These are phyloP conservation scores for Petrosia ficiformis DNA, from an alignment of 37 sponge, comb jelly and placozoan species.

Conservation along the genomic window DNA sequence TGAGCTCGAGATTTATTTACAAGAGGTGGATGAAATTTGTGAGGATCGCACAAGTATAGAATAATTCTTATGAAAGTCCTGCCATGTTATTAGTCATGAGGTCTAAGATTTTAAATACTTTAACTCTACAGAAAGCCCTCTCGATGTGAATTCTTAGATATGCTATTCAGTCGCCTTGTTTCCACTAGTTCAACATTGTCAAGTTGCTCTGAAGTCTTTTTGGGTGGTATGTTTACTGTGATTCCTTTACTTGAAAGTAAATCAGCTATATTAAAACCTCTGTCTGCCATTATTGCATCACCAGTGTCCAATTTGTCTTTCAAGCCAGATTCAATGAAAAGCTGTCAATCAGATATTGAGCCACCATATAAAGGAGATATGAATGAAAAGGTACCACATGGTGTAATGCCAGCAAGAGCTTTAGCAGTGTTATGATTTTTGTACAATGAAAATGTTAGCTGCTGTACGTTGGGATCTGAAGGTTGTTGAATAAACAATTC, in stretches of 20 bases:
- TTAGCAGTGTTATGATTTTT: conserved; percentile 9
- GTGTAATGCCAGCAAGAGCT: conserved; percentile 1
- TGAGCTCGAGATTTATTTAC: no score
- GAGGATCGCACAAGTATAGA: background rate
- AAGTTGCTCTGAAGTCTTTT: background rate
- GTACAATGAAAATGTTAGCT: background rate
- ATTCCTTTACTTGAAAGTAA: background rate
- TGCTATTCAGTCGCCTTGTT: conserved; percentile 25
- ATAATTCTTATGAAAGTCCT: background rate
- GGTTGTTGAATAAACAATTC: background rate
- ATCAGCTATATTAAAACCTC: background rate
- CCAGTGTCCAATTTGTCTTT: background rate
- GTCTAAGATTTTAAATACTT: conserved; percentile 17
- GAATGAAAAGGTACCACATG: background rate
- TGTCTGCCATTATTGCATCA: background rate
- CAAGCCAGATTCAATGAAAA: background rate
- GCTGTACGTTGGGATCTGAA: background rate
- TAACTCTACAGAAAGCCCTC: conserved; percentile 32
- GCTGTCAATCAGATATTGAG: background rate
- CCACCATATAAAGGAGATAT: background rate
- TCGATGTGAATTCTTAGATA: conserved; percentile 34
- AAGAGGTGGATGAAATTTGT: no score
- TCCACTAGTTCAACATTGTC: conserved; percentile 3
- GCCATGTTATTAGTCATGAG: background rate
- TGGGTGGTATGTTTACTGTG: conserved; percentile 46